A percentile compares a stretch with the other conserved stretches of the same genome.
These are phyloP conservation scores for Cygnus buccinator DNA, from an alignment of 2,113 vertebrate genomes.

Conservation along the genomic window DNA sequence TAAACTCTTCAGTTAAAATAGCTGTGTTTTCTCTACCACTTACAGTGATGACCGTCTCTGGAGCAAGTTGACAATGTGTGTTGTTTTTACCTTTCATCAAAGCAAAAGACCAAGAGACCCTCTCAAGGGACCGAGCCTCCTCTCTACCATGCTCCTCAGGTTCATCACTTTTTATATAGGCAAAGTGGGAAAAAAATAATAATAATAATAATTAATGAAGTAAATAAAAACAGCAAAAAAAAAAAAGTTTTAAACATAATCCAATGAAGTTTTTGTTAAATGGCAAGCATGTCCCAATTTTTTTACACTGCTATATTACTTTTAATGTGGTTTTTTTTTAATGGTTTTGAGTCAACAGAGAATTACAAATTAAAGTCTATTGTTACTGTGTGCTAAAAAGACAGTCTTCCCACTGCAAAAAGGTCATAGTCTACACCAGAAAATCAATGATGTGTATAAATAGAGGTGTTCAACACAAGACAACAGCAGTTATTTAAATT, in stretches of 20 bases:
- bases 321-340: not conserved
- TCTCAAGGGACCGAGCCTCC: not conserved
- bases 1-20: not conserved
- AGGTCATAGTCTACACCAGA: slow-evolving; percentile 36
- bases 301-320: not conserved
- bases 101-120: not conserved
- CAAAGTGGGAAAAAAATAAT: not conserved
- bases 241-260: not conserved
- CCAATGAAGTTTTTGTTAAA: not conserved
- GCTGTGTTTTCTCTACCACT: not conserved
- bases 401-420: not conserved
- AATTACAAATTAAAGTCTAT: not conserved
- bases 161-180: not conserved
- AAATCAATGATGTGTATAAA: slow-evolving; percentile 58
- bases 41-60: not conserved
- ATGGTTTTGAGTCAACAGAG: not conserved
- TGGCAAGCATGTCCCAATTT: not conserved
- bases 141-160: not conserved
- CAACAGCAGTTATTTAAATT: slow-evolving; percentile 47
- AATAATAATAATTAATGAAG: not conserved
- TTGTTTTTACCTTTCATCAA: not conserved
- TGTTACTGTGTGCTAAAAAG: not conserved
- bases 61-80: not conserved
- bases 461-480: slow-evolving; percentile 61
- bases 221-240: not conserved